phyloP scores from a whole-genome alignment of 2,888 invertebrate genomes.

The Smittia aterrima region DNA sequence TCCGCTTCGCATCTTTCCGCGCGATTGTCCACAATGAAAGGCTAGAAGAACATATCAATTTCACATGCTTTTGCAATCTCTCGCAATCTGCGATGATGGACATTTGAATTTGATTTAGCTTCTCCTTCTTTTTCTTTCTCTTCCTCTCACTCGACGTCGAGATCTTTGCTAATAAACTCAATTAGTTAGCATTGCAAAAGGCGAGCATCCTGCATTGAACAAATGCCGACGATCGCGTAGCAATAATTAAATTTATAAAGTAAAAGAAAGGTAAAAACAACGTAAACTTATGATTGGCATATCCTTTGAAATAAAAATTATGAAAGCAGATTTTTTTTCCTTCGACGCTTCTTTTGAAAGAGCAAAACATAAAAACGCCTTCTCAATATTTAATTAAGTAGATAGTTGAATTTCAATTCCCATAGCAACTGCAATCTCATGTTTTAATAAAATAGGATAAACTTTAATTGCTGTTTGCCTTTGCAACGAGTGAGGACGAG shows the following conservation, averaged over 20 bases:
- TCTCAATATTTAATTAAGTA: no score
- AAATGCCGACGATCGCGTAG: background rate
- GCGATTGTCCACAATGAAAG: slow-evolving; percentile 12
- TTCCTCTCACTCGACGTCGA: no score
- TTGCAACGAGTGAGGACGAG: no score
- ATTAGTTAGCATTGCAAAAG: background rate
- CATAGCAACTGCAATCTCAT: no score
- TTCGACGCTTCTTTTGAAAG: background rate
- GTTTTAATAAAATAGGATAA: no score
- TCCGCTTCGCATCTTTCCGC: background rate
- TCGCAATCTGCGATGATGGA: background rate
- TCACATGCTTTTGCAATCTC: background rate
- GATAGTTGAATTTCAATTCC: no score
- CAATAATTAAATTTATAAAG: slow-evolving; percentile 21
- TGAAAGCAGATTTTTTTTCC: background rate
- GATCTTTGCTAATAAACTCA: background rate
- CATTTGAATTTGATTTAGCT: background rate
- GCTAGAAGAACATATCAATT: slow-evolving; percentile 19
- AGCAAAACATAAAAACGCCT: background rate
- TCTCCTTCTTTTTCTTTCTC: no score
- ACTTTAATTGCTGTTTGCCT: no score
- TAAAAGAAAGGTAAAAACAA: background rate
- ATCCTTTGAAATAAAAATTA: slow-evolving; percentile 9
- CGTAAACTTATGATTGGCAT: slow-evolving; percentile 29
- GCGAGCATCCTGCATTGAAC: slow-evolving; percentile 26